Percentiles rank a stretch among this genome's conserved stretches.
Conservation (phyloP, 2,888 invertebrate species). For the Sycophila texana region DNA sequence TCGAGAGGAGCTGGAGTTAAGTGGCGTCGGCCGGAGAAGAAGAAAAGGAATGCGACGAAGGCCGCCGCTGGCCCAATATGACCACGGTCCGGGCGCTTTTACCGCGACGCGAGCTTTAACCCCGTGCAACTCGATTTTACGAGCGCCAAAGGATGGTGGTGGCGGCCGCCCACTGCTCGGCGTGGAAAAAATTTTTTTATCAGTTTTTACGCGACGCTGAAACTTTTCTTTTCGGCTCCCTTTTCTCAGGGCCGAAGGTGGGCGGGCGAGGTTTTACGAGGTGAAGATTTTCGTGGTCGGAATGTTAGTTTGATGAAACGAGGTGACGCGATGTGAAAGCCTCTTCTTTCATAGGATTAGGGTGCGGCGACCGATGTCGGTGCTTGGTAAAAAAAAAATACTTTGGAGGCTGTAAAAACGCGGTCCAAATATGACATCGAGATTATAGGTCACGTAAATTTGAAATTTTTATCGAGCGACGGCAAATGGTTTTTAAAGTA, state of each 20-base stretch:
- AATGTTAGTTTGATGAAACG: slow-evolving; percentile 5
- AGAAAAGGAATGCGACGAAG: not conserved
- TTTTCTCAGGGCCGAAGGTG: not conserved
- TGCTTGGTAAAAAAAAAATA: slow-evolving; percentile 7
- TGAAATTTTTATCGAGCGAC: too few relatives aligned
- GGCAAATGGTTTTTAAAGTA: too few relatives aligned
- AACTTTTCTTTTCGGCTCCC: not conserved
- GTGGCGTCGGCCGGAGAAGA: not conserved
- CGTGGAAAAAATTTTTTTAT: not conserved
- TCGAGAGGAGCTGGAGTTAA: not conserved
- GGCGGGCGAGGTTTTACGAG: not conserved
- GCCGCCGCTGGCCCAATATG: slow-evolving; percentile 5
- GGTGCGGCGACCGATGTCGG: not conserved
- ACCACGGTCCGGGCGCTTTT: slow-evolving; percentile 35
- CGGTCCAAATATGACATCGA: too few relatives aligned
- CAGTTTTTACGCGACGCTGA: not conserved
- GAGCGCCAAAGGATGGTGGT: not conserved
- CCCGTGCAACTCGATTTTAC: slow-evolving; percentile 49
- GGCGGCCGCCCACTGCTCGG: not conserved
- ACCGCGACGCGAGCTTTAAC: slow-evolving; percentile 47
- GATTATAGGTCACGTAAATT: not conserved
- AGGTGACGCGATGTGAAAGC: not conserved
- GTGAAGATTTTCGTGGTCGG: not conserved
- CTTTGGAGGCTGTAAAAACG: too few relatives aligned
- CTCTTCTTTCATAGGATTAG: slow-evolving; percentile 10